Conservation (phyloP, 2,113 vertebrate species). For the Indri indri region DNA sequence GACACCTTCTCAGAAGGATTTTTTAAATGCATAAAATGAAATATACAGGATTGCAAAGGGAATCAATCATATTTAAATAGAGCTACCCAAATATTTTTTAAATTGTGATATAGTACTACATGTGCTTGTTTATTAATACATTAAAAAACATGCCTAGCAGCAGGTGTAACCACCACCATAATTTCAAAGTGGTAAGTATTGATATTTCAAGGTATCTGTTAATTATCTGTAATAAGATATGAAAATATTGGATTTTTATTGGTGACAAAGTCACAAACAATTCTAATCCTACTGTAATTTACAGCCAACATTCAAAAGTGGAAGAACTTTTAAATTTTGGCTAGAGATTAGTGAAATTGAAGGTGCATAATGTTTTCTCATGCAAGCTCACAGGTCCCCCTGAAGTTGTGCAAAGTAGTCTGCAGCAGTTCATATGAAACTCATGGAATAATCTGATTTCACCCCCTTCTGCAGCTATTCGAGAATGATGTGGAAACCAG, state of each 20-base stretch:
- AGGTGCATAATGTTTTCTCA: not conserved
- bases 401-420: not conserved
- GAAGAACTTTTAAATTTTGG: not conserved
- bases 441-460: not conserved
- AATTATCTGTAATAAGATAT: not conserved
- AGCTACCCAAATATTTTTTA: slow-evolving; percentile 4
- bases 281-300: not conserved
- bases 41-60: not conserved
- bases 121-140: slow-evolving; percentile 15
- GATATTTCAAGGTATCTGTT: slow-evolving; percentile 3
- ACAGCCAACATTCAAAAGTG: not conserved
- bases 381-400: not conserved
- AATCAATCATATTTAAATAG: not conserved
- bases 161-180: not conserved
- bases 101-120: slow-evolving; percentile 6
- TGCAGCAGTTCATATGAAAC: not conserved
- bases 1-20: not conserved
- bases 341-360: not conserved
- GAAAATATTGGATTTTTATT: not conserved
- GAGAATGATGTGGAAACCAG: not conserved
- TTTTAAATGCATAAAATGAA: not conserved
- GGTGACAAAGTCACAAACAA: slow-evolving; percentile 2
- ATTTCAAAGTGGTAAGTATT: not conserved
- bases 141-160: slow-evolving; percentile 7
- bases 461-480: not conserved